Evolutionary conservation across 2,113 vertebrate species (phyloP), one percentile per base, ranked within the genome.

Genomic region (Macrotis lagotis): DNA sequence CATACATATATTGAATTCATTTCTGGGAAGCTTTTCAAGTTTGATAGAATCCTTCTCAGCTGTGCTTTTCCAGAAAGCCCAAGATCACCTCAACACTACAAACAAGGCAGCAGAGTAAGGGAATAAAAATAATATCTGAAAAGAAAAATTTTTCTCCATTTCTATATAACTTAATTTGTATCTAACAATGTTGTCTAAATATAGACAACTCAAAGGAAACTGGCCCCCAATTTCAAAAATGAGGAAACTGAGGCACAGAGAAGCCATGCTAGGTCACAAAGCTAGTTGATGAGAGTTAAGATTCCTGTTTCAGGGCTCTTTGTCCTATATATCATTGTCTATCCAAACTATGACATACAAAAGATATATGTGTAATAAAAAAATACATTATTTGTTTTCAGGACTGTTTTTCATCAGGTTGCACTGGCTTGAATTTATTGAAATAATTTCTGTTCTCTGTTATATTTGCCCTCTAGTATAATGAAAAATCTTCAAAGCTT

Each of bases 121-220:
- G n/a, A 83, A 44, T 83, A 44, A 83, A 83, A 83, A n/a, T n/a
- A 28, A 19, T 59, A 59, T 31, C 37, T 14, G 25, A 31, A 31
- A 89, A 89, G 89, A 37, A 66, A 93, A 90, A 53, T 48, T 83
- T 52, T 31, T 12, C 91, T 26, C 95, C 51, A 49, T 94, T 95
- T 96, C 48, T 37, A 74, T 50, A 48, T 25, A 89, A 89, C 94
- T 51, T 95, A 44, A 83, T 91, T 49, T 94, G 92, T 91, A 93
- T 51, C 48, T 92, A 90, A 92, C 92, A 59, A 48, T 9, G 51
- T 14, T 9, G 48, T 31, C 89, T 55, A 44, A 48, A 47, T 91
- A 48, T 89, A 47, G 37, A 83, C 1, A 16, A 83, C 19, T 44
- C 14, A 7, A 83, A 44, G 37, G 37, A 74, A 74, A 31, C n/a